phyloP scores from a whole-genome alignment of 2,113 vertebrate genomes.

The Archocentrus centrarchus region DNA sequence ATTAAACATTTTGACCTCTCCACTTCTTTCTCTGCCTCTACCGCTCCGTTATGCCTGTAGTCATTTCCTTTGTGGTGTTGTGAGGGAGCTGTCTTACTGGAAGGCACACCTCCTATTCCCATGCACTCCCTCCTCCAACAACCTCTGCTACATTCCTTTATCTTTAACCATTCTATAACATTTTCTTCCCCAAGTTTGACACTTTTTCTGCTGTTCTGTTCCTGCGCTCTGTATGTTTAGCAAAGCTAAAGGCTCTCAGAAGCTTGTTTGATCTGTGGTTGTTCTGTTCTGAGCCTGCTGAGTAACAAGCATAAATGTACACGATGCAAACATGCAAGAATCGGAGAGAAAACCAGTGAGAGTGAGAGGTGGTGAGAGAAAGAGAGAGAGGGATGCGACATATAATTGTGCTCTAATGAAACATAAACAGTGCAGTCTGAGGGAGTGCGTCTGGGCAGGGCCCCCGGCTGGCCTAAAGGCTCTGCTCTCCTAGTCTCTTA shows the following conservation, averaged over 20 bases:
- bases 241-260: conserved; percentile 51
- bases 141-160: conserved; percentile 37
- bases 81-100: conserved; percentile 51
- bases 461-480: conserved; percentile 67
- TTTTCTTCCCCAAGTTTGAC: neutral
- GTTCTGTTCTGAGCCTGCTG: conserved; percentile 31
- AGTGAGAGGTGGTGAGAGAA: conserved; percentile 17
- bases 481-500: conserved; percentile 76
- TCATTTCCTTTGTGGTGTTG: conserved; percentile 39
- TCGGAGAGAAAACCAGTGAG: conserved; percentile 42
- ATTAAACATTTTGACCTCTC: neutral
- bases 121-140: conserved; percentile 24
- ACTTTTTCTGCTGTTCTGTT: conserved; percentile 9
- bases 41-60: conserved; percentile 3
- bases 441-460: conserved; percentile 74
- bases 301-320: conserved; percentile 9
- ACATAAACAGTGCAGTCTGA: conserved; percentile 76
- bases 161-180: conserved; percentile 20
- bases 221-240: conserved; percentile 34
- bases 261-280: conserved; percentile 62
- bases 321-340: conserved; percentile 10
- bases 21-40: neutral
- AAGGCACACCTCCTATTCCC: conserved; percentile 53
- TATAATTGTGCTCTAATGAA: conserved; percentile 79
- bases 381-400: conserved; percentile 61